These are phyloP conservation scores for Procambarus virginalis DNA, from an alignment of 1,140 invertebrate species.

Conservation along the genomic window DNA sequence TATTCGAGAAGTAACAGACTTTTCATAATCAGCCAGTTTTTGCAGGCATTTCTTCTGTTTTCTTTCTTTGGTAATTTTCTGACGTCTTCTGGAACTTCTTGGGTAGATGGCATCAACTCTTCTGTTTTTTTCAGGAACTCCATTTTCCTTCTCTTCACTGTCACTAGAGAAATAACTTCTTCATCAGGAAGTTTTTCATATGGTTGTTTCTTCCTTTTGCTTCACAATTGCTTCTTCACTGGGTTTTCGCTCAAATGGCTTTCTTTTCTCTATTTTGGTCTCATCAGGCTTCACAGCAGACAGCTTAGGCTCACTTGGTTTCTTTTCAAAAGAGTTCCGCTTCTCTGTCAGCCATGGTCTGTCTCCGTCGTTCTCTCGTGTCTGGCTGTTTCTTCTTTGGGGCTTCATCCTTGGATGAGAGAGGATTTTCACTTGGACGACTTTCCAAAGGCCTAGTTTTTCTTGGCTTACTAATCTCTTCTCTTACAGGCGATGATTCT, in stretches of 20 bases:
- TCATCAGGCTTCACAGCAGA: slow-evolving; percentile 7
- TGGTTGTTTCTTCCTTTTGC: neutral
- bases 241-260: slow-evolving; percentile 44
- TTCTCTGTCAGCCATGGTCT: slow-evolving; percentile 53
- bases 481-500: slow-evolving; percentile 12
- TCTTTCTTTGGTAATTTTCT: too few species aligned
- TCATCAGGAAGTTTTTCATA: neutral
- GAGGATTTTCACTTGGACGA: slow-evolving; percentile 40
- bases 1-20: slow-evolving; percentile 3
- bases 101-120: neutral
- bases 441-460: slow-evolving; percentile 45
- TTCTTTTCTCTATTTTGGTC: slow-evolving; percentile 18
- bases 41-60: too few species aligned
- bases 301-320: slow-evolving; percentile 28
- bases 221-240: slow-evolving; percentile 38
- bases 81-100: too few species aligned
- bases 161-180: slow-evolving; percentile 11
- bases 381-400: slow-evolving; percentile 43
- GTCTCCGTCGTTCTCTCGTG: slow-evolving; percentile 26
- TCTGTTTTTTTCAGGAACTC: slow-evolving; percentile 1
- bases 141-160: slow-evolving; percentile 10
- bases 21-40: slow-evolving; percentile 13
- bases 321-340: slow-evolving; percentile 49
- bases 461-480: slow-evolving; percentile 24
- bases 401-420: slow-evolving; percentile 29